Conservation (phyloP, 2,888 invertebrate species). For the Monoplex corrugatus region DNA sequence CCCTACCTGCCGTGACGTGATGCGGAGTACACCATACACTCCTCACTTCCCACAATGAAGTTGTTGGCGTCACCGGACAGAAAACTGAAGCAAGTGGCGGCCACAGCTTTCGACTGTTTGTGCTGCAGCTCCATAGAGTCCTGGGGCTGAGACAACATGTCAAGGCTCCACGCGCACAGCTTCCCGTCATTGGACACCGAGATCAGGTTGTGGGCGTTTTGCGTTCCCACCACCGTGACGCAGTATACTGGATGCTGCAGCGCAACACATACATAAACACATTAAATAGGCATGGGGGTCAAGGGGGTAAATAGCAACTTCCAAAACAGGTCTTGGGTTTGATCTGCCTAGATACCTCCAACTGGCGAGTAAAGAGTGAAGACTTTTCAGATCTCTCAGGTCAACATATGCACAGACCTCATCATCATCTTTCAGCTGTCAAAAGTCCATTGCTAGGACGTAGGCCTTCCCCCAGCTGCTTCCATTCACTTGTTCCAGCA, state of each 20-base stretch:
- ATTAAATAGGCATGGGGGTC: too few species aligned
- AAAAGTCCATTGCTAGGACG: too few species aligned
- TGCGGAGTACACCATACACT: conserved; percentile 95
- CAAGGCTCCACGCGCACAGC: conserved; percentile 98
- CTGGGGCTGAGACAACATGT: conserved; percentile 97
- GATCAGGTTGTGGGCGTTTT: conserved; percentile 99
- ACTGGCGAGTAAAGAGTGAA: too few species aligned
- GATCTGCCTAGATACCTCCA: too few species aligned
- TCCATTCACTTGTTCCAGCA: too few species aligned
- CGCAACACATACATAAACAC: too few species aligned
- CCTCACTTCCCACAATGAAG: conserved; percentile 97
- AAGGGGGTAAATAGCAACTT: too few species aligned
- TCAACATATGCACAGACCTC: too few species aligned
- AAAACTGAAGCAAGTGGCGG: conserved; percentile 88
- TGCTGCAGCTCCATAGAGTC: conserved; percentile 92
- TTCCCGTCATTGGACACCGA: conserved; percentile 98
- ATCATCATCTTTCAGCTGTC: too few species aligned
- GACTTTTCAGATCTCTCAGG: too few species aligned
- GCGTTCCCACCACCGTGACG: conserved; percentile 92
- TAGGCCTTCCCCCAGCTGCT: too few species aligned
- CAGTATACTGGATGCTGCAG: conserved; percentile 99
- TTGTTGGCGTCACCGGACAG: conserved; percentile 97
- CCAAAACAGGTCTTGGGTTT: too few species aligned
- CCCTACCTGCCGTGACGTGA: conserved; percentile 87
- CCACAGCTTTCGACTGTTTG: conserved; percentile 93